Percentiles rank a stretch among this genome's conserved stretches.
Conservation (phyloP, 2,113 vertebrate genomes). For the Xenus cinereus region DNA sequence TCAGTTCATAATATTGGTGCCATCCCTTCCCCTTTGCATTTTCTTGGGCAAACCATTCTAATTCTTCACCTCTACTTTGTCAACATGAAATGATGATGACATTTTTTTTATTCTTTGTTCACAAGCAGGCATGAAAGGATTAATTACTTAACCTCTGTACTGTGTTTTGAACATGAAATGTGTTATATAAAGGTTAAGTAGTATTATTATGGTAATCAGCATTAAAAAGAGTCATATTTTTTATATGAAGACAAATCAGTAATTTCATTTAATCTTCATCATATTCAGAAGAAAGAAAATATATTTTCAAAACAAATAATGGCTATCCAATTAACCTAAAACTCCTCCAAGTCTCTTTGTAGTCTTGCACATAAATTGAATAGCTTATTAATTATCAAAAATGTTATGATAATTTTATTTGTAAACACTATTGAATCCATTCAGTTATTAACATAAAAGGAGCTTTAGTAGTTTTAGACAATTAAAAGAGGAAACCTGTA, state of each 20-base stretch:
- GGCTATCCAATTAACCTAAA: not conserved
- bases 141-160: not conserved
- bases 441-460: not conserved
- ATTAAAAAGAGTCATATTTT: not conserved
- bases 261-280: not conserved
- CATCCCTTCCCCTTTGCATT: not conserved
- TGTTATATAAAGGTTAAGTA: not conserved
- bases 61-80: not conserved
- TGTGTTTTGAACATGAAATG: not conserved
- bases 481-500: not conserved
- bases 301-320: not conserved
- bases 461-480: not conserved
- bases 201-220: not conserved
- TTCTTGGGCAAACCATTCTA: not conserved
- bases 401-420: not conserved
- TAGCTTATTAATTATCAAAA: not conserved
- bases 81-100: not conserved
- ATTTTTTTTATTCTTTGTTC: not conserved
- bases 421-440: not conserved
- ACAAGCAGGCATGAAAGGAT: not conserved
- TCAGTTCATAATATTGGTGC: not conserved
- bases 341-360: not conserved
- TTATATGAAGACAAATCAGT: not conserved
- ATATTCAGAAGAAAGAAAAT: not conserved
- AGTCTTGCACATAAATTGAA: not conserved